These are phyloP conservation scores for Piaya cayana DNA, from an alignment of 2,113 vertebrate genomes.

Conservation along the genomic window DNA sequence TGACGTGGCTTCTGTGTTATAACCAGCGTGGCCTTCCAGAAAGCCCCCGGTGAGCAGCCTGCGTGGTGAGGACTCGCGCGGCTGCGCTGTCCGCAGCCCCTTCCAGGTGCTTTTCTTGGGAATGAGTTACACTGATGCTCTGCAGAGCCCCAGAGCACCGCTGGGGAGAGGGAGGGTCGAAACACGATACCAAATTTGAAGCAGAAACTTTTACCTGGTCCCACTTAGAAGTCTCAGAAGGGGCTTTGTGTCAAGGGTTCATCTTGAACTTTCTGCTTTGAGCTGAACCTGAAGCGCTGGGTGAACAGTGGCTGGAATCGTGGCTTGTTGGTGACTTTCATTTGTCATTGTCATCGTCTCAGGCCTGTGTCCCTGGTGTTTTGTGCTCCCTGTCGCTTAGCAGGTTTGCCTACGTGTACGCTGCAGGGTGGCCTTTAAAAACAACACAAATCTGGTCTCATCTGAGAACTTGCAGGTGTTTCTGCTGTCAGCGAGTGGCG, in stretches of 20 bases:
- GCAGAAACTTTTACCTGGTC: neutral
- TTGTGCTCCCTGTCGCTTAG: neutral
- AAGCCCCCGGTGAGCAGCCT: neutral
- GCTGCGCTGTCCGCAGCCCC: slow-evolving; percentile 4
- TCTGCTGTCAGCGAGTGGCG: neutral
- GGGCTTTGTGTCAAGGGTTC: slow-evolving; percentile 26
- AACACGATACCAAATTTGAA: neutral
- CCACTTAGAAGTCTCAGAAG: neutral
- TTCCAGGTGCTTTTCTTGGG: neutral
- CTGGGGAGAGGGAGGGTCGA: neutral
- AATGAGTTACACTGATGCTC: neutral
- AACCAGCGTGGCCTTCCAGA: slow-evolving; percentile 7
- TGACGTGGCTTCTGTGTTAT: neutral
- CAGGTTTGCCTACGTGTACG: neutral
- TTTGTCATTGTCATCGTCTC: neutral
- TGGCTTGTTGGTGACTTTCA: slow-evolving; percentile 49
- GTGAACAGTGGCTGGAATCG: slow-evolving; percentile 6
- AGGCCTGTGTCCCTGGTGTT: slow-evolving; percentile 9
- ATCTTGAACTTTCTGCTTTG: neutral
- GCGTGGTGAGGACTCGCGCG: neutral
- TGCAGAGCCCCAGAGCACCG: neutral
- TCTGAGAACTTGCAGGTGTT: neutral
- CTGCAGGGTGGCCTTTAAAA: neutral
- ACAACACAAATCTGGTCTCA: neutral
- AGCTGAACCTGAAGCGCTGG: neutral